Evolutionary conservation across 2,797 vertebrate genomes (phyloP), one percentile per base, ranked within the genome.

Genomic region (Myiotriccus ornatus): DNA sequence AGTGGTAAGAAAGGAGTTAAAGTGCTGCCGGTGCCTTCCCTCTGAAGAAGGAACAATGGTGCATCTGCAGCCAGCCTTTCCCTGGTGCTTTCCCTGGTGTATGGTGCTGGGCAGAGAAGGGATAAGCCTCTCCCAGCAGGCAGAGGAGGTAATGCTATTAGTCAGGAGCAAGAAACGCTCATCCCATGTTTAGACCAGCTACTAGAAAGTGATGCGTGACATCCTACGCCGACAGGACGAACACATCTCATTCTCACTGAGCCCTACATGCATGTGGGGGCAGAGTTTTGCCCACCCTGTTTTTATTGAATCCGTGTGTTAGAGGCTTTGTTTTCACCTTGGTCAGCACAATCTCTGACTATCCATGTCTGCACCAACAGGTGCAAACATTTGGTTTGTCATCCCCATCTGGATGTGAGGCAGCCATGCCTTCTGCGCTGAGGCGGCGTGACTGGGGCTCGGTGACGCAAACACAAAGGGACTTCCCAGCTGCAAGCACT

Each of bases 1-100:
- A 83, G 55, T 9, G 94, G 78, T 86, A 84, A 85, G 88, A 97
- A 92, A 90, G 68, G 92, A 94, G 80, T 77, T 20, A 60, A 88
- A 53, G 18, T 32, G 41, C 14, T 37, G 20, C 13, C n/a, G 49
- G 1, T 22, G 23, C 13, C 39, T 77, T 57, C 5, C 20, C 18
- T 37, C n/a, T 12, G 39, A 30, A 63, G 71, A 14, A 32, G 14
- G 32, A n/a, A 67, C 8, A 41, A 12, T 2, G 52, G 10, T 59
- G 35, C 6, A 3, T 7, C 37, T 41, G 68, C 4, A 10, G 10
- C 0, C 32, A 84, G 60, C 39, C 50, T 44, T 74, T 63, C 30
- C 55, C 34, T 19, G 24, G 12, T 35, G 44, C 19, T 53, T 15
- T 43, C 8, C 18, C 46, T 25, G 14, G 41, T 12, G 13, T 32